Evolutionary conservation across 2,888 invertebrate species (phyloP).

Genomic region (Nomada ferruginata): DNA sequence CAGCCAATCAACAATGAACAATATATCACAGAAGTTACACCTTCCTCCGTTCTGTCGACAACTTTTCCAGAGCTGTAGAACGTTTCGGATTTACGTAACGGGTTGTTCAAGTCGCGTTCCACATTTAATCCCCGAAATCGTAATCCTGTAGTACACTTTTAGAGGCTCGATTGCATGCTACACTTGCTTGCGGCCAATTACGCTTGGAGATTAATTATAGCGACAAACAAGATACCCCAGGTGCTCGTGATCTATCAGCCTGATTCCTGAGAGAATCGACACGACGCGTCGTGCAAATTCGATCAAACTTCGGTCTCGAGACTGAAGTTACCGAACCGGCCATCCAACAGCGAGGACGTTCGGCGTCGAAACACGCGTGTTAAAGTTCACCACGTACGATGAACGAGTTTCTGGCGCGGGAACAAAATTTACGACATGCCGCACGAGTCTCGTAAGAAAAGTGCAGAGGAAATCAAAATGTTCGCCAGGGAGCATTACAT

Average conservation of each 20-base stretch:
- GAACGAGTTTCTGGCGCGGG: conserved; percentile 17
- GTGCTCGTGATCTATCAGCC: conserved; percentile 67
- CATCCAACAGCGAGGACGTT: not conserved
- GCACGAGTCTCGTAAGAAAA: not conserved
- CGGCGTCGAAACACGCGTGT: conserved; percentile 1
- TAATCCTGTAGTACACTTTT: not conserved
- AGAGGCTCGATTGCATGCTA: not conserved
- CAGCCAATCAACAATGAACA: not conserved
- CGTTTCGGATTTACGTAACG: not conserved
- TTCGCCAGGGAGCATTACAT: not conserved
- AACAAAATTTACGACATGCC: conserved; percentile 10
- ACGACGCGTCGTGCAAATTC: conserved; percentile 1
- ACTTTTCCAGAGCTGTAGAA: not conserved
- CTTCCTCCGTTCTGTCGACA: not conserved
- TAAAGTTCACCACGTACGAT: conserved; percentile 16
- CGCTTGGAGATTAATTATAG: conserved; percentile 50
- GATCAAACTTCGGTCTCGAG: conserved; percentile 15
- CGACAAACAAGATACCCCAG: conserved; percentile 42
- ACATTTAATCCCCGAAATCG: not conserved
- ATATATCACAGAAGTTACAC: not conserved
- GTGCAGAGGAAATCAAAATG: not conserved
- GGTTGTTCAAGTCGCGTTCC: not conserved
- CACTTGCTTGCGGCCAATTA: conserved; percentile 24
- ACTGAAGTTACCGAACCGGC: conserved; percentile 10
- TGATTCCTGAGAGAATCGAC: conserved; percentile 32